Conservation (phyloP, 2,113 vertebrate species). For the Cricetomys ansorgei region DNA sequence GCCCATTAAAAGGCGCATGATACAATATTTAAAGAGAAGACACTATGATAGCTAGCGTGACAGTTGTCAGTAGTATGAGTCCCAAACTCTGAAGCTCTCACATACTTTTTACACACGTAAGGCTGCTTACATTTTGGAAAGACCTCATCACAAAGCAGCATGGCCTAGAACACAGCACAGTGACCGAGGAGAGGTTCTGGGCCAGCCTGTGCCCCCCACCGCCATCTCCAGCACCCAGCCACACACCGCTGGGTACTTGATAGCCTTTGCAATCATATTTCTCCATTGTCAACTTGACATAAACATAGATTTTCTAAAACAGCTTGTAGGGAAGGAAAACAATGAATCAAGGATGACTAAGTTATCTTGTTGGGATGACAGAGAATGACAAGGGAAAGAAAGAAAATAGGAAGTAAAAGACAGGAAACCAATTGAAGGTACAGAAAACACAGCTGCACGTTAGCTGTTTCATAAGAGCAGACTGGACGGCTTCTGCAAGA, state of each 20-base stretch:
- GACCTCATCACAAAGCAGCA: background rate
- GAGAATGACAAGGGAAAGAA: background rate
- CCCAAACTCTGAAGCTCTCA: background rate
- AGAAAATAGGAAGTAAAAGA: background rate
- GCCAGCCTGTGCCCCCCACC: background rate
- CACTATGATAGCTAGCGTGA: background rate
- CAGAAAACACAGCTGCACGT: background rate
- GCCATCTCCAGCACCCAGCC: background rate
- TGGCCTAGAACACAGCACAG: background rate
- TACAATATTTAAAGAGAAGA: background rate
- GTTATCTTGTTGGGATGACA: background rate
- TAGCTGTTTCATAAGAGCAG: background rate
- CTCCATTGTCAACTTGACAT: background rate
- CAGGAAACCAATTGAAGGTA: background rate
- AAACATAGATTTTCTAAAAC: background rate
- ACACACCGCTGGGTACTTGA: background rate
- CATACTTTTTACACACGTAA: background rate
- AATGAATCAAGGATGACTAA: constrained; percentile 50
- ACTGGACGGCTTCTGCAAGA: background rate
- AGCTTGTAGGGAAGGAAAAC: background rate
- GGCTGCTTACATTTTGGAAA: background rate
- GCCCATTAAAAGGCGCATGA: background rate
- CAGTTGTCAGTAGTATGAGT: background rate
- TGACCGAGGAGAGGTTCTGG: background rate
- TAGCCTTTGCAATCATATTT: background rate